Base-by-base conservation (phyloP, 2,113 vertebrate genomes). In the Cryptomyrus ogoouensis region DNA sequence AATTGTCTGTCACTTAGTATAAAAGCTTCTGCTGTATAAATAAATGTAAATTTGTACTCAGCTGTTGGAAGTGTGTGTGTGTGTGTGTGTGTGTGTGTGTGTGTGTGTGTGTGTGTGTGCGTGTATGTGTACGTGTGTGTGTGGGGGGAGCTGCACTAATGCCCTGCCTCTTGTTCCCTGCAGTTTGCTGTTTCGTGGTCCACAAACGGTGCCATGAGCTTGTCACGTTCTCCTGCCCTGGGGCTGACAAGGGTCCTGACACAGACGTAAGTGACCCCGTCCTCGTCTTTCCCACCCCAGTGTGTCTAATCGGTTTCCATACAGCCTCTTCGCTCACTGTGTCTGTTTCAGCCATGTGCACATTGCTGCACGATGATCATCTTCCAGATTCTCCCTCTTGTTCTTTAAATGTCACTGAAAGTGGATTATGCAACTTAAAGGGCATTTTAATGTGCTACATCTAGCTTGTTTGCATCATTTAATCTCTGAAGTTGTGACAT, bases 201-300 rank as follows among this genome's bases (percentile, higher is more conserved):
- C 98, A 99, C 91, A 99, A 99, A 96, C 96, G 98, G 91, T 99
- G 98, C 97, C 98, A 99, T 98, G 98, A 99, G 91, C 96, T 99
- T 1, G 98, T 99, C 93, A 99, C 98, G 39, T 99, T 99, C 94
- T 97, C 94, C 87, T 99, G 98, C 91, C 98, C 98, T 0, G 98
- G 98, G 89, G 98, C 97, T 4, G 98, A 99, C 93, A 99, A 99
- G 94, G 98, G 98, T 13, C 98, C 98, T 0, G 98, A 99, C 95
- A 99, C 98, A 15, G 98, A 99, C 88, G 98, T 99, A 94, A 99
- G 98, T 99, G 97, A 91, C 87, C 85, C 46, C 49, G 9, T 21
- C 35, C 90, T 7, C 77, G 10, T 44, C 53, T 62, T 87, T 66
- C 92, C 89, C 91, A 91, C 87, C 39, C 87, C 35, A 91, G 52